Evolutionary conservation across 2,888 invertebrate genomes (phyloP).

Genomic region (Brachynemurus nebulosus): DNA sequence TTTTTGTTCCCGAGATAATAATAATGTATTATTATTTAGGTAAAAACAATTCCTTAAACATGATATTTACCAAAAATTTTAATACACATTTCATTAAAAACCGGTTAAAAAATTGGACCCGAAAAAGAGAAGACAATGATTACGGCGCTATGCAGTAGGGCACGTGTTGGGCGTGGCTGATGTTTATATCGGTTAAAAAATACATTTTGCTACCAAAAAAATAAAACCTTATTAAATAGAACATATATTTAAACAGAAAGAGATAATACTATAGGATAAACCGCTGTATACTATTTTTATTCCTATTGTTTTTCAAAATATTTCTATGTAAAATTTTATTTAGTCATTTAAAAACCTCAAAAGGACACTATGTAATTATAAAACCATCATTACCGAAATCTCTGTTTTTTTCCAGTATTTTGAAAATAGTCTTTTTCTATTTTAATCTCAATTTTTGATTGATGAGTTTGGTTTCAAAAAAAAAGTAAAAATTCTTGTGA

Average conservation of each 20-base stretch:
- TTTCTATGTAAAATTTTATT: too few relatives aligned
- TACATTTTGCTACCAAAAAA: conserved; percentile 1
- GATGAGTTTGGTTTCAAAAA: too few relatives aligned
- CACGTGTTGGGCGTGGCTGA: conserved; percentile 5
- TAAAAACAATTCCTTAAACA: not conserved
- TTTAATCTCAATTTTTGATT: not conserved
- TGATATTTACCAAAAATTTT: not conserved
- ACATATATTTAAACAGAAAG: too few relatives aligned
- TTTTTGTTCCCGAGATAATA: too few relatives aligned
- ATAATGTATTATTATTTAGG: conserved; percentile 1
- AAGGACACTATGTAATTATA: conserved; percentile 4
- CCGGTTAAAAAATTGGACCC: not conserved
- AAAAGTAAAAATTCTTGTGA: too few relatives aligned
- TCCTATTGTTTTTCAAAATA: too few relatives aligned
- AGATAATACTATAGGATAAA: too few relatives aligned
- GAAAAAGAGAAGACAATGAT: not conserved
- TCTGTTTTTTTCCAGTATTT: not conserved
- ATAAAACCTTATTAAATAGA: too few relatives aligned
- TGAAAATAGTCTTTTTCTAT: not conserved
- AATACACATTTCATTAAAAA: not conserved
- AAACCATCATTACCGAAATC: conserved; percentile 4
- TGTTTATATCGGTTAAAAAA: not conserved
- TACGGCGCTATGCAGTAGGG: not conserved
- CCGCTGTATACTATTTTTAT: too few relatives aligned
- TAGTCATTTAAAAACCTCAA: not conserved